A percentile compares a stretch with the other conserved stretches of the same genome.
Conservation (phyloP, 2,888 invertebrate species). For the Lepidocyrtoides sp. region DNA sequence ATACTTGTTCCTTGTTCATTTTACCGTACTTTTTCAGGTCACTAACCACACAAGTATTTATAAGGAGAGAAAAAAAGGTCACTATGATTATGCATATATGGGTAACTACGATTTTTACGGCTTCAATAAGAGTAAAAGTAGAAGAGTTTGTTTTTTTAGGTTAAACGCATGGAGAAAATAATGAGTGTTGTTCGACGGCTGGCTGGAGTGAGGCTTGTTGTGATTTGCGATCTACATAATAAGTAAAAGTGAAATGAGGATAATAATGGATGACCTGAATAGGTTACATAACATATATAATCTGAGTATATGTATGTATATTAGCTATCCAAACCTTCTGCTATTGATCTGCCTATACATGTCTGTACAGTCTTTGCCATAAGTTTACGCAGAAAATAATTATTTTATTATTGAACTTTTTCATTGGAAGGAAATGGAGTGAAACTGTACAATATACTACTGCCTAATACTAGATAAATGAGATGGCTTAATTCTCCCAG, state of each 20-base stretch:
- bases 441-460: neutral
- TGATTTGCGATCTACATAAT: conserved; percentile 59
- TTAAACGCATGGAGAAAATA: conserved; percentile 44
- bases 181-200: conserved; percentile 13
- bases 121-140: neutral
- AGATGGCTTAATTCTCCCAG: conserved; percentile 31
- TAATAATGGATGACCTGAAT: conserved; percentile 46
- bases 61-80: conserved; percentile 39
- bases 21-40: conserved; percentile 55
- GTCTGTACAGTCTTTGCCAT: no score
- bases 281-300: neutral
- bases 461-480: neutral
- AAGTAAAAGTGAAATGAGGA: conserved; percentile 23
- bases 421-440: neutral
- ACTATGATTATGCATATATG: neutral
- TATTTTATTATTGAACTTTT: conserved; percentile 36
- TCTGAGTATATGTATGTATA: no score
- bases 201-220: neutral
- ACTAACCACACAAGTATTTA: conserved; percentile 37
- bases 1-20: conserved; percentile 38
- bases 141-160: conserved; percentile 18
- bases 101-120: neutral
- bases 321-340: neutral
- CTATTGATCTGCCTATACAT: neutral
- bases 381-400: conserved; percentile 48